These are phyloP conservation scores for Saturnia japonica DNA, from an alignment of 2,888 invertebrate species.

Conservation along the genomic window DNA sequence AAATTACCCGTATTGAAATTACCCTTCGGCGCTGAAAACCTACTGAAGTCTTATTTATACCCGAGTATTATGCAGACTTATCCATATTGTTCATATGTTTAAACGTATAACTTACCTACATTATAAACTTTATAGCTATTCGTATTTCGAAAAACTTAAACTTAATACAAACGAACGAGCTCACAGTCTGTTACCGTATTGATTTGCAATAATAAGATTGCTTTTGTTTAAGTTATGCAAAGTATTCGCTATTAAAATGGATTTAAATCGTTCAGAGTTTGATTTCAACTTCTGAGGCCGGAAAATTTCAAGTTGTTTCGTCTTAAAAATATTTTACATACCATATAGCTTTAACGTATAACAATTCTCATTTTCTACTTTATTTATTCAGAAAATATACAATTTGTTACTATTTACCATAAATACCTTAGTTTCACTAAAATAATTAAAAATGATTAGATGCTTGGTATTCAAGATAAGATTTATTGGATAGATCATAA, in stretches of 20 bases:
- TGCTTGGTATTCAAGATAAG: too few relatives aligned
- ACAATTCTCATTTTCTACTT: neutral
- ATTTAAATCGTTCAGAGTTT: conserved; percentile 45
- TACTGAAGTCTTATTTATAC: conserved; percentile 75
- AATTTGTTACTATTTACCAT: too few relatives aligned
- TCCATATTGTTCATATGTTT: conserved; percentile 45
- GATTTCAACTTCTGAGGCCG: conserved; percentile 38
- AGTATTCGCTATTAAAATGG: conserved; percentile 57
- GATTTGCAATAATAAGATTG: conserved; percentile 64
- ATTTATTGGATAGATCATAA: too few relatives aligned
- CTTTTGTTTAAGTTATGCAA: conserved; percentile 56
- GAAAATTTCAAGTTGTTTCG: conserved; percentile 34
- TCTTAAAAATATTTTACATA: conserved; percentile 16
- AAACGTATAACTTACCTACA: conserved; percentile 51
- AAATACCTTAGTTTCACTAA: too few relatives aligned
- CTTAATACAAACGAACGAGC: conserved; percentile 51
- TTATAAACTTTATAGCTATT: conserved; percentile 48
- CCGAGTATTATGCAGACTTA: conserved; percentile 57
- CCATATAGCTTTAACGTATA: neutral
- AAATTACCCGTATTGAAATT: conserved; percentile 82
- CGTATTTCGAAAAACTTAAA: conserved; percentile 51
- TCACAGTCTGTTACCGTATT: conserved; percentile 55
- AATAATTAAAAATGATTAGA: too few relatives aligned
- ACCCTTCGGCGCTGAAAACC: conserved; percentile 76
- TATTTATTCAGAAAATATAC: neutral